Conservation (phyloP, 2,797 vertebrate species). For the Amniataba percoides region DNA sequence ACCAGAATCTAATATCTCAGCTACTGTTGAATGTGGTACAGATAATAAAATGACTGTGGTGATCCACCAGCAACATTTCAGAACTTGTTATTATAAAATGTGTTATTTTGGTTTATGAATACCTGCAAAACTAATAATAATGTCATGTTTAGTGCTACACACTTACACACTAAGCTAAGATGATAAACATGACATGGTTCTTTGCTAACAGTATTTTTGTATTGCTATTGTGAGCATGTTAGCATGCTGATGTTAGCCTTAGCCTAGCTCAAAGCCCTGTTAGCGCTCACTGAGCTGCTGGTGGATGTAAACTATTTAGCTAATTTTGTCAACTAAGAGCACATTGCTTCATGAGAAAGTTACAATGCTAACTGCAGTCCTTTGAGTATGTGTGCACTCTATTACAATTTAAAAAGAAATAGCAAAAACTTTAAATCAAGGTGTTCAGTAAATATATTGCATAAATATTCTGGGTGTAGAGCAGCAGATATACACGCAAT, state of each 20-base stretch:
- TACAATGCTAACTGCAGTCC: not conserved
- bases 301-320: constrained; percentile 5
- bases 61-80: not conserved
- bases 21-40: not conserved
- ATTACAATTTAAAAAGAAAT: not conserved
- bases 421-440: not conserved
- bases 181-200: not conserved
- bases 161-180: not conserved
- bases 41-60: not conserved
- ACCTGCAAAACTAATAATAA: not conserved
- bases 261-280: not conserved
- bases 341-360: not conserved
- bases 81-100: no score
- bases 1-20: constrained; percentile 1
- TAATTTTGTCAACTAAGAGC: not conserved
- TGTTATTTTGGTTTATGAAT: not conserved
- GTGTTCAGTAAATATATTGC: not conserved
- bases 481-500: no score
- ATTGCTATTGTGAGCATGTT: not conserved
- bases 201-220: not conserved
- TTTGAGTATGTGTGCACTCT: not conserved
- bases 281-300: not conserved
- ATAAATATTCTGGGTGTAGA: not conserved
- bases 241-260: not conserved
- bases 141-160: not conserved